These are phyloP conservation scores for Ispidina lecontei DNA, from an alignment of 2,797 vertebrate genomes.

Conservation along the genomic window DNA sequence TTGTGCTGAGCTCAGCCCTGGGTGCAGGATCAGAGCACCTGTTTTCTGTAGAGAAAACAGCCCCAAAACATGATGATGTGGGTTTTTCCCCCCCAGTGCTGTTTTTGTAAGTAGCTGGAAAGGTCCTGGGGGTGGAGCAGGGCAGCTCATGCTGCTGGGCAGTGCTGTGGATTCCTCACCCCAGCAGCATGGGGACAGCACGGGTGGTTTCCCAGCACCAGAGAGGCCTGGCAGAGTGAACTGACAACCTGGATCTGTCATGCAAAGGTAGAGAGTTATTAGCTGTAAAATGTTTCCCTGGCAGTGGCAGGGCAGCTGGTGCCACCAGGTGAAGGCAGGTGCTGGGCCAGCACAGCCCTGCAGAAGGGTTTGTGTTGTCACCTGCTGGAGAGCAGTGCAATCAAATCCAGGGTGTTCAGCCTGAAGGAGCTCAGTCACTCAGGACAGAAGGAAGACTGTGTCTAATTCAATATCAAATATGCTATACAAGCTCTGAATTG, in stretches of 20 bases:
- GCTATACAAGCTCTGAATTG: background rate
- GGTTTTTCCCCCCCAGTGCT: background rate
- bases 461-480: slow-evolving; percentile 25
- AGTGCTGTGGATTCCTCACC: fast-evolving
- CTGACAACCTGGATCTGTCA: background rate
- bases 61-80: background rate
- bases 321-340: background rate
- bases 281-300: background rate
- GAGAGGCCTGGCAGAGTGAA: fast-evolving
- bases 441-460: background rate
- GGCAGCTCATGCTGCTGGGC: background rate
- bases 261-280: background rate
- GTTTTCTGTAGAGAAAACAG: background rate
- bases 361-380: background rate
- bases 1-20: background rate
- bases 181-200: fast-evolving
- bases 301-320: background rate
- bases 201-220: background rate
- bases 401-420: background rate
- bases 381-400: background rate
- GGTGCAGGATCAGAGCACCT: background rate
- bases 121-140: fast-evolving
- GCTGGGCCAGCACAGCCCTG: background rate
- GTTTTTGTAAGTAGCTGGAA: background rate
- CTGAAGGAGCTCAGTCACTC: background rate